Percentiles rank a stretch among this genome's conserved stretches.
Evolutionary conservation across 2,888 invertebrate species (phyloP).

Genomic region (Gisinianus flammeolus): DNA sequence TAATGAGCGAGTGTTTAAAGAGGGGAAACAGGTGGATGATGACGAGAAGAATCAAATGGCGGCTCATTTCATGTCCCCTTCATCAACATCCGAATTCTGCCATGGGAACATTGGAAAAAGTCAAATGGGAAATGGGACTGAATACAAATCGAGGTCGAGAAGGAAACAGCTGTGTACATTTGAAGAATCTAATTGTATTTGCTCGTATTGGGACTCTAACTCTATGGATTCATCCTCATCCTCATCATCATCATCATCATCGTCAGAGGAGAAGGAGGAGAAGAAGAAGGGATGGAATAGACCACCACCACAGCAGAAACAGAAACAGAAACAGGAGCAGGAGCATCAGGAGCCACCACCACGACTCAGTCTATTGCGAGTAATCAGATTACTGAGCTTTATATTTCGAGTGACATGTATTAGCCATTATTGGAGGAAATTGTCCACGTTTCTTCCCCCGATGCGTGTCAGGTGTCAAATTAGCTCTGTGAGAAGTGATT

Average conservation of each 20-base stretch:
- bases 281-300: not conserved
- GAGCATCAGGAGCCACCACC: not conserved
- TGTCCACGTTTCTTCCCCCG: slow-evolving; percentile 42
- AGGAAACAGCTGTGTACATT: too few relatives aligned
- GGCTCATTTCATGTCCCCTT: not conserved
- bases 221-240: not conserved
- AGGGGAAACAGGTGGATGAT: not conserved
- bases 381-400: slow-evolving; percentile 54
- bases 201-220: not conserved
- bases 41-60: slow-evolving; percentile 28
- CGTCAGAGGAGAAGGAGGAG: not conserved
- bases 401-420: slow-evolving; percentile 52
- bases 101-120: too few relatives aligned
- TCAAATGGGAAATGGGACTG: too few relatives aligned
- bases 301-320: not conserved
- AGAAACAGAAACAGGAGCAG: not conserved
- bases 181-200: not conserved
- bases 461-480: slow-evolving; percentile 57
- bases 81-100: not conserved
- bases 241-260: not conserved
- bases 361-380: slow-evolving; percentile 14
- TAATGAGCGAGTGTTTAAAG: not conserved
- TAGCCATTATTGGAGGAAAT: slow-evolving; percentile 49
- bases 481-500: slow-evolving; percentile 58
- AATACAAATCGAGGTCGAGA: too few relatives aligned